These are phyloP conservation scores for Apaloderma vittatum DNA, from an alignment of 2,113 vertebrate genomes.

Conservation along the genomic window DNA sequence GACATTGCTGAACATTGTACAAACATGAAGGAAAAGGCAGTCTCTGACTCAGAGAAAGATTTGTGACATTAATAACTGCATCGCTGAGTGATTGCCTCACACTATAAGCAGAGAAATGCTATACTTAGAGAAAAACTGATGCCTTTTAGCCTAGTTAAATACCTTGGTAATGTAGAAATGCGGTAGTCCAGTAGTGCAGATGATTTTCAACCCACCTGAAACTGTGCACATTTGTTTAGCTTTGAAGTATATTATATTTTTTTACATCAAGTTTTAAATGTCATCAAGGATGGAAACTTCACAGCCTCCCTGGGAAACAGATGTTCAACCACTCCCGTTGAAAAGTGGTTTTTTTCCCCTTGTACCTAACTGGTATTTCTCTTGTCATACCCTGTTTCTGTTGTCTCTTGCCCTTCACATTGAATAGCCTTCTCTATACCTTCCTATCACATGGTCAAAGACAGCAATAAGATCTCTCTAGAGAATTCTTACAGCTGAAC, in stretches of 20 bases:
- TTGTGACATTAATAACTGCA: neutral
- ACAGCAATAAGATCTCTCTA: neutral
- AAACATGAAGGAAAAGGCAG: neutral
- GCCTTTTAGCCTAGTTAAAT: neutral
- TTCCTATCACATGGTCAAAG: neutral
- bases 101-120: neutral
- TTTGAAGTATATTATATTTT: neutral
- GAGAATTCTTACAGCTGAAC: neutral
- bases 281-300: no score
- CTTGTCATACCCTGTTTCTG: neutral
- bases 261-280: neutral
- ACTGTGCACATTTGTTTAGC: neutral
- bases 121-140: fast-evolving
- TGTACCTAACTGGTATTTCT: neutral
- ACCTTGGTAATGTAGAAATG: neutral
- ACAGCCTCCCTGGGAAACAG: no score
- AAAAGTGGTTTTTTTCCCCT: neutral
- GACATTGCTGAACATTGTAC: neutral
- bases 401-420: neutral
- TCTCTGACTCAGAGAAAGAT: neutral
- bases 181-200: neutral
- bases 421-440: neutral
- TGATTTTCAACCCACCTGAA: neutral
- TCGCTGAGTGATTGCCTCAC: neutral
- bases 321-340: neutral